Base-by-base conservation (phyloP, 2,797 vertebrate genomes). In the Lacerta bilineata region DNA sequence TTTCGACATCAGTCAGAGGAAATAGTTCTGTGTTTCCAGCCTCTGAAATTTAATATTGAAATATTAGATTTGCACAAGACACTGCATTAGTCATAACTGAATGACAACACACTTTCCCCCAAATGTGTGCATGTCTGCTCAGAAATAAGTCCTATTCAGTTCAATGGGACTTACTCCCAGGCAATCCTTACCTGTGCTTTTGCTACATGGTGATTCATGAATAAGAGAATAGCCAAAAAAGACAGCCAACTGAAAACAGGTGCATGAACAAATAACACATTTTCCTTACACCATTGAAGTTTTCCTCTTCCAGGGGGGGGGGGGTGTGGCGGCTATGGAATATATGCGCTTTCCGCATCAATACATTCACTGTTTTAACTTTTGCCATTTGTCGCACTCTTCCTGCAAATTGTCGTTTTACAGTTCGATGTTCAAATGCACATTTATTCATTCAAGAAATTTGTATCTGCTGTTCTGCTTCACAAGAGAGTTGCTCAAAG, bases 61-160 rank as follows among this genome's bases (percentile, higher is more conserved):
- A 64, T 33, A 80, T 55, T 59, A 72, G 75, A 18, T 39, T 87
- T 88, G 75, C 66, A n/a, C 43, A 88, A 71, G 13, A 61, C 11
- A 79, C 25, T 18, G 69, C 15, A 27, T 29, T 61, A 79, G 68
- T 78, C 74, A 68, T 23, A 66, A 39, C 7, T 8, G 33, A 81
- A 64, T 17, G 33, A 66, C 7, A 66, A 46, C 36, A 85, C 61
- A 69, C 18, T 11, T 8, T 27, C 9, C 11, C 25, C 2, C 20
- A 29, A 69, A 39, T 64, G n/a, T 50, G n/a, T 50, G 20, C 20
- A 64, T 64, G 61, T 64, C 61, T 64, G 20, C 61, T 64, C 18
- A 64, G 20, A 64, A 64, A 23, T 23, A 64, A 64, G 20, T 64
- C 61, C 61, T 64, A 64, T 64, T 64, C 20, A 64, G 20, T 64